phyloP scores from a whole-genome alignment of 92 coral and sea anemone species.

The Palythoa heliodiscus region DNA sequence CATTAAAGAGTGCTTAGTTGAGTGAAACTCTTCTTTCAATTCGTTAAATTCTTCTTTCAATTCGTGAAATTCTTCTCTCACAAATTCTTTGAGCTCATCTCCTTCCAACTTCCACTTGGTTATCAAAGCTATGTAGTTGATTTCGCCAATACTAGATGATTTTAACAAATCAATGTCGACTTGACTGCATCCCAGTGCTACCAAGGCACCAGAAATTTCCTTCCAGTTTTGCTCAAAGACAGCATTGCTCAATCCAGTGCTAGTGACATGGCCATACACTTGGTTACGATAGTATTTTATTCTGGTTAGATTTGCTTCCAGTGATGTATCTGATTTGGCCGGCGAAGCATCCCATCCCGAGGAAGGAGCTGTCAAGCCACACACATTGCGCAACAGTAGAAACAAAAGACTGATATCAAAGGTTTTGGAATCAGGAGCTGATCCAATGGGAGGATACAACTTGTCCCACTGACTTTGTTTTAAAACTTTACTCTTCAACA shows the following conservation, averaged over 20 bases:
- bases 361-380: slow-evolving; percentile 3
- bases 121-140: background rate
- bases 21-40: background rate
- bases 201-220: slow-evolving; percentile 18
- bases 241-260: slow-evolving; percentile 25
- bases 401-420: slow-evolving; percentile 22
- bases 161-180: slow-evolving; percentile 5
- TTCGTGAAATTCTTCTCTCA: too few species aligned
- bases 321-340: background rate
- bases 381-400: slow-evolving; percentile 20
- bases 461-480: slow-evolving; percentile 15
- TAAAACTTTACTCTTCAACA: background rate
- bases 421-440: slow-evolving; percentile 28
- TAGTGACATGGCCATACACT: background rate
- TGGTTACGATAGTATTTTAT: slow-evolving; percentile 14
- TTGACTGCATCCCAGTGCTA: slow-evolving; percentile 1
- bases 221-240: slow-evolving; percentile 29
- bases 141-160: background rate
- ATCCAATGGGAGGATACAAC: slow-evolving; percentile 23
- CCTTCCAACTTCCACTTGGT: background rate
- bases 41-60: background rate
- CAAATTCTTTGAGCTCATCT: background rate
- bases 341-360: slow-evolving; percentile 26
- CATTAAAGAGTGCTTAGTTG: background rate
- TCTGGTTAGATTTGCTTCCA: slow-evolving; percentile 32